Evolutionary conservation across 2,888 invertebrate species (phyloP).

Genomic region (Eupsilia transversa): DNA sequence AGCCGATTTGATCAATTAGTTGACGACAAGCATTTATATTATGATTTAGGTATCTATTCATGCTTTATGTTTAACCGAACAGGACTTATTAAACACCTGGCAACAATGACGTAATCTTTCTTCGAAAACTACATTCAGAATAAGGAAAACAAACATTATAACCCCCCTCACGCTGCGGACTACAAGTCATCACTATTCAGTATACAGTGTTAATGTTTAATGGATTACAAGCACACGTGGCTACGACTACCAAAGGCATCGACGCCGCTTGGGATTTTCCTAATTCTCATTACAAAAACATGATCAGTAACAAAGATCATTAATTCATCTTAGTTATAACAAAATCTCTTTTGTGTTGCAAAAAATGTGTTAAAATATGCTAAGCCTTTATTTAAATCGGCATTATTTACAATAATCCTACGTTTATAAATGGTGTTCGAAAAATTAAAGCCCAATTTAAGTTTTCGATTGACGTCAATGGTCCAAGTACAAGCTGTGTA

Average conservation of each 20-base stretch:
- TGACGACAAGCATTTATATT: constrained; percentile 18
- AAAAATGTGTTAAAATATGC: constrained; percentile 39
- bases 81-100: constrained; percentile 10
- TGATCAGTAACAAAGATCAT: constrained; percentile 27
- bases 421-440: constrained; percentile 48
- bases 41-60: background rate
- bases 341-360: constrained; percentile 18
- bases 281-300: constrained; percentile 43
- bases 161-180: constrained; percentile 20
- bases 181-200: constrained; percentile 43
- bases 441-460: constrained; percentile 38
- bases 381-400: constrained; percentile 43
- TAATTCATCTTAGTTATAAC: constrained; percentile 32
- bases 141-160: constrained; percentile 43
- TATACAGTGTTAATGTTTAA: constrained; percentile 40
- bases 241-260: constrained; percentile 10
- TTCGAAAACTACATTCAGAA: constrained; percentile 23
- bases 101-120: constrained; percentile 40
- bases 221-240: constrained; percentile 34
- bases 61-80: background rate
- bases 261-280: constrained; percentile 51
- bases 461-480: constrained; percentile 54
- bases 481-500: constrained; percentile 20
- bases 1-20: constrained; percentile 18
- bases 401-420: constrained; percentile 40